These are phyloP conservation scores for Cheilosia urbana DNA, from an alignment of 2,888 invertebrate genomes.

Conservation along the genomic window DNA sequence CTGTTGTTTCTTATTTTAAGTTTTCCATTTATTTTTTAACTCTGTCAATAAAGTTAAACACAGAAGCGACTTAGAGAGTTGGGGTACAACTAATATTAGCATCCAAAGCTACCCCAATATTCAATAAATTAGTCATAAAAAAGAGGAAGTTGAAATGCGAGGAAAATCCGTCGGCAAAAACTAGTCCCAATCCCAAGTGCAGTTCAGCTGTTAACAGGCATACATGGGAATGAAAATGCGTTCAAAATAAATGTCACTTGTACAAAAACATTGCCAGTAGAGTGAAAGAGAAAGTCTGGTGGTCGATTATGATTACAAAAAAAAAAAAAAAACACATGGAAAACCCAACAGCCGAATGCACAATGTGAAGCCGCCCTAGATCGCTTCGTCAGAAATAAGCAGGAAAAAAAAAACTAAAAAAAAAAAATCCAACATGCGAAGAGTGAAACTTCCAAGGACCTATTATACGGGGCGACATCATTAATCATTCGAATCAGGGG, in stretches of 20 bases:
- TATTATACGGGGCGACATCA: slow-evolving; percentile 70
- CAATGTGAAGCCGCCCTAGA: slow-evolving; percentile 46
- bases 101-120: not conserved
- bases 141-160: not conserved
- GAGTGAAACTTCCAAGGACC: slow-evolving; percentile 67
- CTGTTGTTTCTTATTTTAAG: too few species aligned
- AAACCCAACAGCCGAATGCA: slow-evolving; percentile 45
- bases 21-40: too few species aligned
- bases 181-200: not conserved
- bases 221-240: too few species aligned
- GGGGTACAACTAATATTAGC: too few species aligned
- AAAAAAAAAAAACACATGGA: slow-evolving; percentile 7
- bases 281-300: not conserved
- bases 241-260: slow-evolving; percentile 11
- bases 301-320: not conserved
- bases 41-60: too few species aligned
- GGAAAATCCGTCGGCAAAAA: not conserved
- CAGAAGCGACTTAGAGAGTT: too few species aligned
- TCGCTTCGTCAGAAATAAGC: slow-evolving; percentile 49
- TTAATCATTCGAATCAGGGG: slow-evolving; percentile 74
- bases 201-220: not conserved
- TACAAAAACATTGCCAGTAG: not conserved
- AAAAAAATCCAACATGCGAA: slow-evolving; percentile 62
- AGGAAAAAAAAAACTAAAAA: slow-evolving; percentile 29
- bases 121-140: slow-evolving; percentile 2